Percentiles rank a stretch among this genome's conserved stretches.
These are phyloP conservation scores for Engystomops pustulosus DNA, from an alignment of 2,113 vertebrate species.

Conservation along the genomic window DNA sequence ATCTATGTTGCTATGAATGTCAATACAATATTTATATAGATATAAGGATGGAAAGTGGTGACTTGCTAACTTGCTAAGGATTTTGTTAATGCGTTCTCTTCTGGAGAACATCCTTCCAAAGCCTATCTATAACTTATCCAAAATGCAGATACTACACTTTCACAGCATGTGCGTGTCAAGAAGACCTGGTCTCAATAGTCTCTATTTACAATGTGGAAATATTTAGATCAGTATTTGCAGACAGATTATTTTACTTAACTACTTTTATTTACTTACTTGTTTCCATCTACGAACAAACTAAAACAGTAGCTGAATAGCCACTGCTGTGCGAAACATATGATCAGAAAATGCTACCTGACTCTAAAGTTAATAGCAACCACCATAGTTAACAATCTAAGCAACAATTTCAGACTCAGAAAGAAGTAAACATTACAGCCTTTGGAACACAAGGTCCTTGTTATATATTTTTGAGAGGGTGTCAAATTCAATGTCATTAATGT, in stretches of 20 bases:
- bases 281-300: background rate
- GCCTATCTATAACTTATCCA: background rate
- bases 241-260: background rate
- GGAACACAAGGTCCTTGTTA: background rate
- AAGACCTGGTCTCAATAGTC: background rate
- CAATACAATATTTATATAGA: background rate
- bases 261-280: background rate
- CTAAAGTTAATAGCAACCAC: background rate
- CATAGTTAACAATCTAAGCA: background rate
- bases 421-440: background rate
- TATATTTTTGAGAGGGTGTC: background rate
- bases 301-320: background rate
- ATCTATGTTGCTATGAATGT: background rate
- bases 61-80: constrained; percentile 2
- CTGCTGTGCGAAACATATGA: too few species aligned
- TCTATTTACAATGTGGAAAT: background rate
- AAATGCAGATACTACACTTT: background rate
- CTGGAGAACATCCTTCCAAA: background rate
- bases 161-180: background rate
- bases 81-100: constrained; percentile 14
- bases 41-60: background rate
- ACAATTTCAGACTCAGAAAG: background rate
- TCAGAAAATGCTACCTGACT: too few species aligned
- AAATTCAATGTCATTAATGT: background rate
- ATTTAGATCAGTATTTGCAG: background rate